Conservation (phyloP, 2,888 invertebrate species). For the Ommatoiulus sabulosus region DNA sequence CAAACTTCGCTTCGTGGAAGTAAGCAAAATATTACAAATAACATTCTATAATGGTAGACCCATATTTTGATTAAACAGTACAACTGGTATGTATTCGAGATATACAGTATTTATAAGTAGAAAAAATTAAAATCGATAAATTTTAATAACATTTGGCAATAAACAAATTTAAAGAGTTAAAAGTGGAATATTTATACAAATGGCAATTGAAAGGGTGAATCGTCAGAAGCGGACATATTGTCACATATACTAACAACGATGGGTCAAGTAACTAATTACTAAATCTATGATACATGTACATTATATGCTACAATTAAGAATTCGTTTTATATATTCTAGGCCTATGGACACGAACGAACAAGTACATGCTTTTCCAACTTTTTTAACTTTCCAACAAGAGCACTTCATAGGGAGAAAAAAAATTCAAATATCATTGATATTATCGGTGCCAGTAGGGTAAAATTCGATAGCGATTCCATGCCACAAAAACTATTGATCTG, state of each 20-base stretch:
- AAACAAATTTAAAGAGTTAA: constrained; percentile 37
- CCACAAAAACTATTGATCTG: neutral
- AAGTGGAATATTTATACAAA: constrained; percentile 38
- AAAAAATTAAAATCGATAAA: constrained; percentile 42
- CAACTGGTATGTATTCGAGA: constrained; percentile 15
- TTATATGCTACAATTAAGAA: constrained; percentile 26
- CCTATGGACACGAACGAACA: neutral
- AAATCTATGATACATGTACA: neutral
- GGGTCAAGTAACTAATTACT: constrained; percentile 5
- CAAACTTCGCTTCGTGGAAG: neutral
- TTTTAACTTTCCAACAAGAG: constrained; percentile 21
- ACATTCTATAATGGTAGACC: constrained; percentile 28
- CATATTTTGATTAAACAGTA: constrained; percentile 31
- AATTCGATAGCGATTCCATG: neutral
- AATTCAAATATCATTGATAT: neutral
- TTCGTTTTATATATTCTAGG: neutral
- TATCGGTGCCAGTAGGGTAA: neutral
- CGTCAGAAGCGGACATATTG: neutral
- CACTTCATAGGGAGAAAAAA: neutral
- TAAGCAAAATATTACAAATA: constrained; percentile 45
- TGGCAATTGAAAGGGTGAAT: constrained; percentile 30
- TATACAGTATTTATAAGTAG: constrained; percentile 39
- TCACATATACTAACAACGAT: neutral
- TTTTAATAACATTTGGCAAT: constrained; percentile 47
- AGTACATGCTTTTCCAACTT: neutral